Base-by-base conservation (phyloP, 1,140 invertebrate species). In the Pentalonia nigronervosa region DNA sequence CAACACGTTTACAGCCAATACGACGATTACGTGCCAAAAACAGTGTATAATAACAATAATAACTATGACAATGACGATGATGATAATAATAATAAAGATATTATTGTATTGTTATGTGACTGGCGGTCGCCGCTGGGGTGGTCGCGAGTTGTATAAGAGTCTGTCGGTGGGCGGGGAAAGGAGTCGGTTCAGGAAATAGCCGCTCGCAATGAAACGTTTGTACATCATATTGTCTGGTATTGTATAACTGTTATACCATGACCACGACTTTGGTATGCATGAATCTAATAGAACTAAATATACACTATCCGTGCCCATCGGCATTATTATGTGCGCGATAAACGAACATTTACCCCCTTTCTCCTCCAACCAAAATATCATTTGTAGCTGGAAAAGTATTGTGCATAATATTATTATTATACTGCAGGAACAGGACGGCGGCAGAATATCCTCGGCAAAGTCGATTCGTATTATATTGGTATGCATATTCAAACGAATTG, bases 81-180 rank as follows among this genome's bases (percentile, higher is more conserved):
- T 76, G 7, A 67, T 67, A n/a, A 76, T 34, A 76, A 76, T 76
- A 76, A n/a, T 76, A 67, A 67, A 67, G 60, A n/a, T 76, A 76
- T 76, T 76, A 76, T 76, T 76, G n/a, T 76, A 76, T n/a, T 76
- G 60, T 76, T 76, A 76, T 76, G 60, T 76, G 60, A 76, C 60
- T 76, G 60, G 30, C 60, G 60, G 30, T 76, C n/a, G 60, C 30
- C n/a, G 60, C 60, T n/a, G 30, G 60, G 60, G 60, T 76, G 60
- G 60, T 76, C 60, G 60, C 60, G 30, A 76, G 60, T 76, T 76
- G 60, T n/a, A 76, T n/a, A 76, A 76, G 60, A 76, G 30, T 76
- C n/a, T 76, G 30, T 76, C 14, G 30, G 1, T 17, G 60, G 60
- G 60, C n/a, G 60, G 60, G 60, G 60, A 76, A 76, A n/a, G n/a